Evolutionary conservation across 2,888 invertebrate species (phyloP).

Genomic region (Tachystola acroxantha): DNA sequence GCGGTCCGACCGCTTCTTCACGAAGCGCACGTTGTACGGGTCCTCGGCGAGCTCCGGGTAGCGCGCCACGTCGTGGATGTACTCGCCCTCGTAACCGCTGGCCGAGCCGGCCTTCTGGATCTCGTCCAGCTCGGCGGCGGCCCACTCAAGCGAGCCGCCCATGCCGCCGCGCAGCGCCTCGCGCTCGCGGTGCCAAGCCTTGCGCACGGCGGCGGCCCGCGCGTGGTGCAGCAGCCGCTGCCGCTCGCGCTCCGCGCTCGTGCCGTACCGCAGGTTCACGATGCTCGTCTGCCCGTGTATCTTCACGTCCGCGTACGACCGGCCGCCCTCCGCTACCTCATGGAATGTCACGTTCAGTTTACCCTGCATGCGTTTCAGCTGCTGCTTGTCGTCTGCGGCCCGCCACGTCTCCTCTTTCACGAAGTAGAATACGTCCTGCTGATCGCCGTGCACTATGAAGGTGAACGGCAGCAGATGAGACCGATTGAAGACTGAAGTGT

Average conservation of each 20-base stretch:
- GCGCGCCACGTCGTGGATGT: constrained; percentile 91
- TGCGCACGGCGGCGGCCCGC: constrained; percentile 89
- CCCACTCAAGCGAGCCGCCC: constrained; percentile 90
- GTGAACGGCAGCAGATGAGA: constrained; percentile 92
- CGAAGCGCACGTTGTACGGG: constrained; percentile 94
- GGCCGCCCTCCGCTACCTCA: constrained; percentile 87
- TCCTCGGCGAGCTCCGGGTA: constrained; percentile 97
- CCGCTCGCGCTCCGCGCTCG: constrained; percentile 92
- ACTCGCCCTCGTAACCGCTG: constrained; percentile 92
- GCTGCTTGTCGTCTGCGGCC: constrained; percentile 91
- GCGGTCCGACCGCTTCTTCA: constrained; percentile 87
- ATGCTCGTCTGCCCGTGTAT: constrained; percentile 94
- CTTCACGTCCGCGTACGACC: constrained; percentile 90
- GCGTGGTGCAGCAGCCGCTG: constrained; percentile 94
- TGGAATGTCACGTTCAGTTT: constrained; percentile 95
- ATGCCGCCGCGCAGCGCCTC: constrained; percentile 89
- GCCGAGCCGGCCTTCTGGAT: constrained; percentile 90
- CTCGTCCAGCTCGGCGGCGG: constrained; percentile 91
- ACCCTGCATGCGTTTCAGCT: constrained; percentile 92
- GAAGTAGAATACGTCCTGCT: constrained; percentile 95
- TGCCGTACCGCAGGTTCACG: constrained; percentile 96
- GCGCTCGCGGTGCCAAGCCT: constrained; percentile 95
- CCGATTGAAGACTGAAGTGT: constrained; percentile 94
- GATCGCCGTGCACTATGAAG: constrained; percentile 91
- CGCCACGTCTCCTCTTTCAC: constrained; percentile 95